Conservation (phyloP, 2,797 vertebrate genomes). For the Lacerta agilis region DNA sequence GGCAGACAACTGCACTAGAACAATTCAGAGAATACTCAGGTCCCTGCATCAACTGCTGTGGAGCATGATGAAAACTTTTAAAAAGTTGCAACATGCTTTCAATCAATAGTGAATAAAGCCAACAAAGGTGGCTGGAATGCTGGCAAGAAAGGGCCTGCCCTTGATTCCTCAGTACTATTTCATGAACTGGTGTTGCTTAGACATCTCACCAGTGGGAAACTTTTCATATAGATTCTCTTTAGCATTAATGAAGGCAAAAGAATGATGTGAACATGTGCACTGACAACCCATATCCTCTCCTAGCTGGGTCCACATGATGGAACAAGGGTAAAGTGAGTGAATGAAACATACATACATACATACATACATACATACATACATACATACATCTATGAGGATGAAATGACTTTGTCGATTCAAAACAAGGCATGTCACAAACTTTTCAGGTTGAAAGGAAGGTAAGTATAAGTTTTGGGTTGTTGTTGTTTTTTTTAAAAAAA, state of each 20-base stretch:
- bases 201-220: background rate
- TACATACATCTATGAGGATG: background rate
- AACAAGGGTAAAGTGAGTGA: no score
- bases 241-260: background rate
- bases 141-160: background rate
- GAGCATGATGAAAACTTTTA: constrained; percentile 19
- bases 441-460: no score
- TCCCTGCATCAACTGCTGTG: background rate
- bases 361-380: no score
- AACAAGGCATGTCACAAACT: no score
- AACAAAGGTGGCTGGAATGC: background rate
- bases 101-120: background rate
- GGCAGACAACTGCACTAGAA: background rate
- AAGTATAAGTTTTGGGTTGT: no score
- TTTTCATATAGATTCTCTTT: background rate
- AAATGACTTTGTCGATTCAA: no score
- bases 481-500: no score
- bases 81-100: background rate
- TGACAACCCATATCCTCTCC: background rate
- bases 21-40: constrained; percentile 17
- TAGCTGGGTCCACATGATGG: no score
- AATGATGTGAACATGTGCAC: background rate
- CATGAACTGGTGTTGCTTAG: no score
- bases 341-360: background rate
- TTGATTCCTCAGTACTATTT: background rate